phyloP scores from a whole-genome alignment of 1,140 invertebrate genomes.

The Venustaconcha ellipsiformis region DNA sequence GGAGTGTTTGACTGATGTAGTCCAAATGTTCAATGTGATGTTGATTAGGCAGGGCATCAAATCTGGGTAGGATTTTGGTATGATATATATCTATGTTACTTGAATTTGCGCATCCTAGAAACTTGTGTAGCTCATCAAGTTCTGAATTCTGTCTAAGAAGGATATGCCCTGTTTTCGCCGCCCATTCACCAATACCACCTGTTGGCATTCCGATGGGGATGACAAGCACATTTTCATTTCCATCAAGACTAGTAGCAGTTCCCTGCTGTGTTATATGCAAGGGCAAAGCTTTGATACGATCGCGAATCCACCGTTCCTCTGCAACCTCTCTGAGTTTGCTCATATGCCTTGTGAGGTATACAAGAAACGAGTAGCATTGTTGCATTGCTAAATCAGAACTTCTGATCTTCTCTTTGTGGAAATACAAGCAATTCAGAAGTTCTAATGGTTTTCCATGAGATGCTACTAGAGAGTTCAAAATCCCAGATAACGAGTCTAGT shows the following conservation, averaged over 20 bases:
- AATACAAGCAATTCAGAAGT: constrained; percentile 3
- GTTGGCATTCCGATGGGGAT: constrained; percentile 1
- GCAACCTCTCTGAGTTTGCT: not conserved
- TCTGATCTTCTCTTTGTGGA: not conserved
- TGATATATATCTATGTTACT: not conserved
- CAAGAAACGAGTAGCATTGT: not conserved
- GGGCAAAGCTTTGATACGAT: constrained; percentile 1
- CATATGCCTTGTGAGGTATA: constrained; percentile 1
- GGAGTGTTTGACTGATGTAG: constrained; percentile 3
- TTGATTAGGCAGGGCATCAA: not conserved
- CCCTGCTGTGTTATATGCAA: constrained; percentile 3
- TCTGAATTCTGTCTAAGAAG: not conserved
- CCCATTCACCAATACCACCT: constrained; percentile 12
- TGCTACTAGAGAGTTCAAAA: too few relatives aligned
- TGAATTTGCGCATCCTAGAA: not conserved
- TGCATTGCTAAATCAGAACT: not conserved
- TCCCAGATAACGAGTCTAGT: not conserved
- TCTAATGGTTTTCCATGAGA: not conserved
- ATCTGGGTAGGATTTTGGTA: constrained; percentile 1
- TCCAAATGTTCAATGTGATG: not conserved
- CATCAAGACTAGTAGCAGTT: not conserved
- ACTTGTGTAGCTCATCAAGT: constrained; percentile 1
- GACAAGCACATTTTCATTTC: not conserved
- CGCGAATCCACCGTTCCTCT: not conserved
- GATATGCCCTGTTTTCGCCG: not conserved